A percentile compares a stretch with the other conserved stretches of the same genome.
These are phyloP conservation scores for Andrena flavipes DNA, from an alignment of 2,888 invertebrate genomes.

Conservation along the genomic window DNA sequence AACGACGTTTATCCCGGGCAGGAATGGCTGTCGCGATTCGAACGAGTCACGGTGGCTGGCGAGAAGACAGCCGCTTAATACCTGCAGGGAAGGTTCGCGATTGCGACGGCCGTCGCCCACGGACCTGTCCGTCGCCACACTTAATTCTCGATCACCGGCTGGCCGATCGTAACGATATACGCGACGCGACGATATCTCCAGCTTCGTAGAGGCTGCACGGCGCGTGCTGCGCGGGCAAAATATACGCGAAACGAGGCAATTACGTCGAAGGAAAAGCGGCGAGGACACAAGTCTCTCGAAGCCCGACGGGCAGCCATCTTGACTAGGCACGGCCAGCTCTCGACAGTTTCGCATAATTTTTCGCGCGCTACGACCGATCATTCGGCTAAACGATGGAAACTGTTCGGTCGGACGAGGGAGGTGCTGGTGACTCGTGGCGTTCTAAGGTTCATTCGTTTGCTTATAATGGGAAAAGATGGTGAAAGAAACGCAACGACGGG, in stretches of 20 bases:
- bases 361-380: conserved; percentile 40
- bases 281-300: conserved; percentile 73
- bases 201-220: neutral
- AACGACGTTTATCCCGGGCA: neutral
- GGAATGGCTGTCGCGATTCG: neutral
- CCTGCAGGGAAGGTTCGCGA: conserved; percentile 24
- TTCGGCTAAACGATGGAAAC: neutral
- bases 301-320: conserved; percentile 83
- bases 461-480: conserved; percentile 8
- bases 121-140: conserved; percentile 48
- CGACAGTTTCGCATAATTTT: conserved; percentile 57
- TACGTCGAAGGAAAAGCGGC: conserved; percentile 44
- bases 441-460: neutral
- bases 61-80: neutral
- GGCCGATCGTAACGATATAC: neutral
- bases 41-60: conserved; percentile 11
- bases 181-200: neutral
- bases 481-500: conserved; percentile 24
- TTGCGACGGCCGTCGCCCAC: conserved; percentile 70
- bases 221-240: neutral
- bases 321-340: conserved; percentile 69
- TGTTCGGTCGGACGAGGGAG: neutral
- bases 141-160: conserved; percentile 16
- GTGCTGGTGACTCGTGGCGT: neutral
- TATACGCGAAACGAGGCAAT: conserved; percentile 26